Percentiles rank a stretch among this genome's conserved stretches.
Conservation (phyloP, 1,140 invertebrate genomes). For the Cherax quadricarinatus region DNA sequence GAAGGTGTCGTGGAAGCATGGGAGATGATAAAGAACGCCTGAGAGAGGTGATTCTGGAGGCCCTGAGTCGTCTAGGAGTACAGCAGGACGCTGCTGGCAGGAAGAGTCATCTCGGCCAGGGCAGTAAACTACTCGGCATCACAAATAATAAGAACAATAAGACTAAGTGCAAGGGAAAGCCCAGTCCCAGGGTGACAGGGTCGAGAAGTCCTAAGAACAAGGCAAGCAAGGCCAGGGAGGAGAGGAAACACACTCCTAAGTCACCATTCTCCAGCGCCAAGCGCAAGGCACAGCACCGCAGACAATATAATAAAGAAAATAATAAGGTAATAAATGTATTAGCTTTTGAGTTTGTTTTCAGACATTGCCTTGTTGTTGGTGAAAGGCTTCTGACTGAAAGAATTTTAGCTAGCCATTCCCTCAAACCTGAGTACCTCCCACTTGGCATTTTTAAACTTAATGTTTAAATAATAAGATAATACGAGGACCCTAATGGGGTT, state of each 20-base stretch:
- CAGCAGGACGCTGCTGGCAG: not conserved
- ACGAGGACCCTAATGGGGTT: too few relatives aligned
- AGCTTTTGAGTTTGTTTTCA: too few relatives aligned
- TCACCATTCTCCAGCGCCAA: conserved; percentile 64
- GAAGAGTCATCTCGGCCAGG: conserved; percentile 31
- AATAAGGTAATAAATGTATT: conserved; percentile 17
- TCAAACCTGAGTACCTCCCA: not conserved
- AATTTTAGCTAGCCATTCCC: too few relatives aligned
- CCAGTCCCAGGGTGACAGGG: not conserved
- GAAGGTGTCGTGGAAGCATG: not conserved
- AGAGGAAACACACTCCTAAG: conserved; percentile 57
- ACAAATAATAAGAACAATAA: conserved; percentile 18
- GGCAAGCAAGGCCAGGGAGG: not conserved
- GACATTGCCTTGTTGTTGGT: too few relatives aligned
- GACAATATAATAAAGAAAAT: conserved; percentile 50
- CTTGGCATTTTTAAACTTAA: not conserved
- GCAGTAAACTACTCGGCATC: conserved; percentile 45
- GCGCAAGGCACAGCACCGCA: conserved; percentile 43
- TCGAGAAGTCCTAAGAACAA: conserved; percentile 18
- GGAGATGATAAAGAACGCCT: conserved; percentile 59
- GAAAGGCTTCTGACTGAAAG: too few relatives aligned
- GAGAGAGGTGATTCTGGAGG: conserved; percentile 64
- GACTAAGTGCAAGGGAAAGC: conserved; percentile 34
- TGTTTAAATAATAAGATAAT: too few relatives aligned
- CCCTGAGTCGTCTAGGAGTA: conserved; percentile 58